A percentile compares a stretch with the other conserved stretches of the same genome.
These are phyloP conservation scores for Atta cephalotes DNA, from an alignment of 1,140 invertebrate species.

Conservation along the genomic window DNA sequence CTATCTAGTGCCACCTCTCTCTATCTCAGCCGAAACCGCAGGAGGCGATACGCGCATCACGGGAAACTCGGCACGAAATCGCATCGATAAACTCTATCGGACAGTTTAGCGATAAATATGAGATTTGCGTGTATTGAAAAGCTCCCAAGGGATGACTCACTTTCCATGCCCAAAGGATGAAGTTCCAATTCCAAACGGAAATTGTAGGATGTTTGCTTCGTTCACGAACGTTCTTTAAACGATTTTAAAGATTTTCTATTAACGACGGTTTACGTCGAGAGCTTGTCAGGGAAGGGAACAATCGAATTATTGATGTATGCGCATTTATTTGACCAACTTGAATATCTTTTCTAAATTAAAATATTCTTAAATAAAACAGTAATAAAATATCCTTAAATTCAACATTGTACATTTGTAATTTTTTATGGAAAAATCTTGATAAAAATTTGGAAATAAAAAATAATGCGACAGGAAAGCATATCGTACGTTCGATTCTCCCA, in stretches of 20 bases:
- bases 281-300: background rate
- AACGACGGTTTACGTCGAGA: background rate
- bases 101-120: slow-evolving; percentile 42
- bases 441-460: background rate
- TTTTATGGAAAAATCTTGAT: background rate
- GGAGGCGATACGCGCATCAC: slow-evolving; percentile 36
- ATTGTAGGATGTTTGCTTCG: background rate
- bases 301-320: background rate
- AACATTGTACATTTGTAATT: background rate
- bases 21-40: slow-evolving; percentile 46
- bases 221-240: background rate
- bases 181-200: slow-evolving; percentile 16
- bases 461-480: background rate
- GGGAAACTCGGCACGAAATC: slow-evolving; percentile 37
- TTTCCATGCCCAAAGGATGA: background rate
- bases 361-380: too few relatives aligned
- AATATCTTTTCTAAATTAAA: too few relatives aligned
- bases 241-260: background rate
- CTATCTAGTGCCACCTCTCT: slow-evolving; percentile 23
- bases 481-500: background rate
- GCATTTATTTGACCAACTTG: background rate
- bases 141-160: background rate
- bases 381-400: background rate
- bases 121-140: slow-evolving; percentile 18
- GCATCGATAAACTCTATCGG: slow-evolving; percentile 29